A percentile compares a stretch with the other conserved stretches of the same genome.
These are phyloP conservation scores for Salvelinus sp. DNA, from an alignment of 2,113 vertebrate species.

Conservation along the genomic window DNA sequence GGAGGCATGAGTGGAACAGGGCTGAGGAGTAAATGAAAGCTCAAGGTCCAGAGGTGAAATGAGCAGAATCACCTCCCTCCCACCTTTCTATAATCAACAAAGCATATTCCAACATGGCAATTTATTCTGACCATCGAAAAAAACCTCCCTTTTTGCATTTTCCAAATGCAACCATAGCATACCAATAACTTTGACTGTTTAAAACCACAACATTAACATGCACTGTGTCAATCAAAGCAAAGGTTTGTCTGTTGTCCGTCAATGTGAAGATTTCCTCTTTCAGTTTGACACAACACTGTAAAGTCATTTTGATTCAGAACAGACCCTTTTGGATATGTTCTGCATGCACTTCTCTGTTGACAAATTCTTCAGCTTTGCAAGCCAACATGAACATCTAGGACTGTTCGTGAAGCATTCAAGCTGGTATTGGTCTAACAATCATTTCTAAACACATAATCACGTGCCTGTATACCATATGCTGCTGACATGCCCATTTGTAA, in stretches of 20 bases:
- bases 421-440: slow-evolving; percentile 14
- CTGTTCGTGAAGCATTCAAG: not conserved
- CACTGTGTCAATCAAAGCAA: not conserved
- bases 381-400: slow-evolving; percentile 26
- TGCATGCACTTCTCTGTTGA: slow-evolving; percentile 23
- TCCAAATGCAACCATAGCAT: not conserved
- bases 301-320: slow-evolving; percentile 46
- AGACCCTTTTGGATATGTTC: slow-evolving; percentile 21
- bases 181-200: not conserved
- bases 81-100: not conserved
- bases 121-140: no score
- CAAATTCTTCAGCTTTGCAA: slow-evolving; percentile 42
- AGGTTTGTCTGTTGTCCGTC: not conserved
- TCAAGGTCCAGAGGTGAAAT: slow-evolving; percentile 31
- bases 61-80: not conserved
- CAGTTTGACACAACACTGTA: slow-evolving; percentile 39
- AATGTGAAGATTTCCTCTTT: slow-evolving; percentile 37
- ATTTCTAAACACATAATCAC: slow-evolving; percentile 15
- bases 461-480: slow-evolving; percentile 5
- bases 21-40: slow-evolving; percentile 54
- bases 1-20: slow-evolving; percentile 42
- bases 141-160: no score
- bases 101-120: not conserved
- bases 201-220: not conserved
- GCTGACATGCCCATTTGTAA: slow-evolving; percentile 6